Percentiles rank a stretch among this genome's conserved stretches.
Evolutionary conservation across 2,888 invertebrate species (phyloP).

Genomic region (Rhabditoides inermis): DNA sequence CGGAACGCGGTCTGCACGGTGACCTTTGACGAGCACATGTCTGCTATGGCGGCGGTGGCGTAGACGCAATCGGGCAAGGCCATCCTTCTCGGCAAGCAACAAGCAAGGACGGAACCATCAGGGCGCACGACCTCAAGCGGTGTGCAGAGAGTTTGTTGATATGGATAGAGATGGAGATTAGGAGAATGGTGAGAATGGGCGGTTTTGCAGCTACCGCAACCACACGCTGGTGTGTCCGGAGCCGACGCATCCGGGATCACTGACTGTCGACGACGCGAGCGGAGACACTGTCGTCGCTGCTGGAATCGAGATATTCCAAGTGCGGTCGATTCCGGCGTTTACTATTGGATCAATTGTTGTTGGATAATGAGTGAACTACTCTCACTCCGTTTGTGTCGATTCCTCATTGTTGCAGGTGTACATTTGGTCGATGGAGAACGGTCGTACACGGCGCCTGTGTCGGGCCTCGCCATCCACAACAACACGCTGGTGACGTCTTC

Average conservation of each 20-base stretch:
- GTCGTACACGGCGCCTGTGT: slow-evolving; percentile 83
- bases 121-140: slow-evolving; percentile 83
- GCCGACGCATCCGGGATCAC: slow-evolving; percentile 81
- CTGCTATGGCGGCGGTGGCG: slow-evolving; percentile 71
- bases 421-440: slow-evolving; percentile 89
- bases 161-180: too few relatives aligned
- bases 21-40: slow-evolving; percentile 84
- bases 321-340: slow-evolving; percentile 2
- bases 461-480: slow-evolving; percentile 71
- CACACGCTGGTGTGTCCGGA: slow-evolving; percentile 84
- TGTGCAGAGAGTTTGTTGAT: too few relatives aligned
- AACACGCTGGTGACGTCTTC: slow-evolving; percentile 65
- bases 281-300: slow-evolving; percentile 90
- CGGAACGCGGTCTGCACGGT: slow-evolving; percentile 84
- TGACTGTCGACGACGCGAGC: slow-evolving; percentile 71
- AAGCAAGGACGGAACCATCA: slow-evolving; percentile 94
- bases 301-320: slow-evolving; percentile 75
- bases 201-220: slow-evolving; percentile 76
- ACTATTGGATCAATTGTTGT: background rate
- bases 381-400: too few relatives aligned
- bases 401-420: slow-evolving; percentile 65
- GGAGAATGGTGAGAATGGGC: background rate
- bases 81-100: too few relatives aligned
- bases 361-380: background rate
- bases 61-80: slow-evolving; percentile 88